Percentiles rank a stretch among this genome's conserved stretches.
Conservation (phyloP, 2,797 vertebrate species). For the Paramormyrops hopkinsi region DNA sequence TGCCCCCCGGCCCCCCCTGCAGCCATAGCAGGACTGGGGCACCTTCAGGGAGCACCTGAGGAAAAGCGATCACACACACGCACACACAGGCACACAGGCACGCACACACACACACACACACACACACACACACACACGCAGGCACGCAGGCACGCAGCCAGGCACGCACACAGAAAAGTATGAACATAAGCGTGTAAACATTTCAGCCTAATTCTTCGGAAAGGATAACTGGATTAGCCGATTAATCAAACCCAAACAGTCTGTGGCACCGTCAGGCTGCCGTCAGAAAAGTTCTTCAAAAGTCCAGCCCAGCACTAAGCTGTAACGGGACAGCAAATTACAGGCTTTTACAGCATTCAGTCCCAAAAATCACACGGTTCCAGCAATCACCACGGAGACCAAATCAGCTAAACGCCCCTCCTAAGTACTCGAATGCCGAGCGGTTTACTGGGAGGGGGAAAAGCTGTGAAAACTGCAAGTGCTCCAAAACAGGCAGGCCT, state of each 20-base stretch:
- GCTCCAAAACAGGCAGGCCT: neutral
- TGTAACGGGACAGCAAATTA: neutral
- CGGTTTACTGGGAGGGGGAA: neutral
- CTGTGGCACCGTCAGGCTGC: neutral
- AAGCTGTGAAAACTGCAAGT: neutral
- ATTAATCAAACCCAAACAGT: neutral
- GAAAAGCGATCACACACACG: neutral
- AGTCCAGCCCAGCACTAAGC: neutral
- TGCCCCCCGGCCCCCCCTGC: conserved; percentile 76
- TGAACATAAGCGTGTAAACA: neutral
- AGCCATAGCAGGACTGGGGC: conserved; percentile 80
- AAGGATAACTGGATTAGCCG: neutral
- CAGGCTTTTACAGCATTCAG: neutral
- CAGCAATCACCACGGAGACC: neutral
- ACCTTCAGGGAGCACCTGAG: conserved; percentile 47
- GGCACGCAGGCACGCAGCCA: neutral
- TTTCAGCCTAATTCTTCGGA: neutral
- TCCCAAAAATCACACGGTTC: neutral
- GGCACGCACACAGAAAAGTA: neutral
- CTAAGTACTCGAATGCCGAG: neutral
- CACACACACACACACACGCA: neutral
- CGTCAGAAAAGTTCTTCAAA: neutral
- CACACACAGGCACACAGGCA: neutral
- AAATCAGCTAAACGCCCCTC: neutral
- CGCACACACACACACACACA: neutral